Base-by-base conservation (phyloP, 1,140 invertebrate species). In the Pogonus chalceus region DNA sequence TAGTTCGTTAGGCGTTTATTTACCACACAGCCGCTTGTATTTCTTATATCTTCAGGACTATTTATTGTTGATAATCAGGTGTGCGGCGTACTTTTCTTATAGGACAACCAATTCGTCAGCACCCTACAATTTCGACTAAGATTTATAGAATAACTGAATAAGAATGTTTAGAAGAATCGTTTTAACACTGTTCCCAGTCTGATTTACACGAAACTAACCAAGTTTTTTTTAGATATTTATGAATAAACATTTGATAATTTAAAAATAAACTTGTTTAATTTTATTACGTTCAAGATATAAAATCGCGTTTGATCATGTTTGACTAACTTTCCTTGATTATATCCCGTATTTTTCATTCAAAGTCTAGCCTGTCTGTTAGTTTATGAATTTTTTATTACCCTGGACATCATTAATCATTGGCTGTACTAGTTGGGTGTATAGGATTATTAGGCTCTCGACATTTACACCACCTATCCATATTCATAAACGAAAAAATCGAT, bases 381-480 rank as follows among this genome's bases (percentile, higher is more conserved):
- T 43, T 43, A 43, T 43, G 37, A 43, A 43, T 43, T 43, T 43
- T 43, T 43, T 43, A 43, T 43, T 43, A 43, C 9, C 18, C 3
- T 12, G 18, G 9, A 3, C 37, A 43, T 43, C 37, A 43, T 43
- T 43, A 43, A 43, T 43, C 37, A 43, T 18, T 12, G 4, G 37
- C 9, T 43, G 9, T 16, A 43, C 7, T 43, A 43, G 37, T 43
- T 43, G 37, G 37, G 37, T 43, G 37, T 43, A 43, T 43, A 18
- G 37, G 37, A 43, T 43, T 43, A 43, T 43, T 43, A 43, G 37
- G 18, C 37, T 12, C 37, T 43, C 37, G 37, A 43, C 37, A 43
- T 43, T 43, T 18, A 43, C 37, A 43, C 37, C 37, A 43, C 37
- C 37, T 43, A 43, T 43, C 37, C 37, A 43, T 43, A 43, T 43